Evolutionary conservation across 2,797 vertebrate species (phyloP), one percentile per base, ranked within the genome.

Genomic region (Sebastes melanostomus): DNA sequence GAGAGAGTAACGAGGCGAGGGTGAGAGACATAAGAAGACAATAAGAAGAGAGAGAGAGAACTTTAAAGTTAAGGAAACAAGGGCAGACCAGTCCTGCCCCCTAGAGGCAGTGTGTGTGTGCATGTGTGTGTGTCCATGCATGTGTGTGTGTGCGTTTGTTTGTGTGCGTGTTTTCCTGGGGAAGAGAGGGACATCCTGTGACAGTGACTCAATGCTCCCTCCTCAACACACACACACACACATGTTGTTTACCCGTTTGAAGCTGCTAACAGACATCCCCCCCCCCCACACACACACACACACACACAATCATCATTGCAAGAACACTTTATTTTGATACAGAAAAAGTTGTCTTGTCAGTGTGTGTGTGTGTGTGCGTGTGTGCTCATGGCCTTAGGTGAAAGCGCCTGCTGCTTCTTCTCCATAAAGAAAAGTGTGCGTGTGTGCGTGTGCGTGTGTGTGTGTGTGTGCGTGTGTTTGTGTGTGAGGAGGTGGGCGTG

Each of bases 121-220:
- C 52, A 73, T 95, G 96, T 93, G 68, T 63, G 95, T 93, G 68
- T 36, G 36, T 36, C 12, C 36, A 36, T 91, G 72, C 60, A 46
- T 72, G 65, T 77, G 60, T 61, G 75, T 54, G 67, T 38, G 77
- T 4, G 67, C 34, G 34, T 36, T 36, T 61, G 67, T 18, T 68
- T 50, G 54, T 46, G 63, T 11, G 36, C 22, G 65, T 94, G 95
- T 93, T 95, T 95, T 96, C 96, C 96, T 95, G 79, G 86, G 95
- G 96, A 95, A 96, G 94, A 95, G 95, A 94, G 95, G 85, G 86
- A 85, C 90, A 81, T 93, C 88, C 86, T 92, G 89, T 86, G 81
- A 97, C 96, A 96, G 94, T 95, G 97, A 97, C 96, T 96, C 96
- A 97, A 95, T 94, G 93, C 96, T 93, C 95, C 96, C 96, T 95